Evolutionary conservation across 2,888 invertebrate species (phyloP), one percentile per base, ranked within the genome.

Genomic region (Gryllus longicercus): DNA sequence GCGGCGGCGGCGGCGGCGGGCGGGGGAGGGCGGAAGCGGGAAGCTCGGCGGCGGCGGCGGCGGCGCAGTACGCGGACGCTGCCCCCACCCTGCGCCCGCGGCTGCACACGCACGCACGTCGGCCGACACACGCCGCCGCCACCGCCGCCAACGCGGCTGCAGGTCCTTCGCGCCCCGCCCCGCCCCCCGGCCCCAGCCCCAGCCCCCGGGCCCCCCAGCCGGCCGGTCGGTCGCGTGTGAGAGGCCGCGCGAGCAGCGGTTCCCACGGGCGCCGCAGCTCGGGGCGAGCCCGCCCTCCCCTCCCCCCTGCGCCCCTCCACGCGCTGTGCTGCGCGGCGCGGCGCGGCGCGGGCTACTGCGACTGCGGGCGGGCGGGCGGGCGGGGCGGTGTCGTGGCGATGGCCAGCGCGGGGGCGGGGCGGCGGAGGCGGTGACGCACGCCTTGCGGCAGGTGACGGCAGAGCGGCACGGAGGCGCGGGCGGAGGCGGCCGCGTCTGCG

Each of bases 151-250:
- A 38, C 38, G 38, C 63, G 63, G 63, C 63, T 63, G 63, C 63
- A 63, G 63, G 63, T 38, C 38, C 38, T 38, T 5, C 11, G 38
- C 63, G 63, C 14, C 63, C 38, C 63, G 63, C 63, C 63, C 63
- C 63, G 63, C 63, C 63, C 63, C n/a, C 51, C 51, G 21, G 11
- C 51, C 16, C 11, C 51, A 16, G 1, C 21, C 51, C 51, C 16
- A 3, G 4, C 63, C 63, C 63, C n/a, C 63, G 63, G n/a, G 63
- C 11, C 63, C 63, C 63, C 63, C 63, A 63, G 63, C 63, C 63
- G 63, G 63, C 63, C 63, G 63, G 63, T 63, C 63, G 63, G 63
- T 63, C 63, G 63, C 63, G 63, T 63, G 63, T 63, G 63, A 63
- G 63, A 63, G 63, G 63, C 63, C 63, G 63, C 63, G 16, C n/a